A percentile compares a stretch with the other conserved stretches of the same genome.
Evolutionary conservation across 2,113 vertebrate species (phyloP).

Genomic region (Halcyon malimbica): DNA sequence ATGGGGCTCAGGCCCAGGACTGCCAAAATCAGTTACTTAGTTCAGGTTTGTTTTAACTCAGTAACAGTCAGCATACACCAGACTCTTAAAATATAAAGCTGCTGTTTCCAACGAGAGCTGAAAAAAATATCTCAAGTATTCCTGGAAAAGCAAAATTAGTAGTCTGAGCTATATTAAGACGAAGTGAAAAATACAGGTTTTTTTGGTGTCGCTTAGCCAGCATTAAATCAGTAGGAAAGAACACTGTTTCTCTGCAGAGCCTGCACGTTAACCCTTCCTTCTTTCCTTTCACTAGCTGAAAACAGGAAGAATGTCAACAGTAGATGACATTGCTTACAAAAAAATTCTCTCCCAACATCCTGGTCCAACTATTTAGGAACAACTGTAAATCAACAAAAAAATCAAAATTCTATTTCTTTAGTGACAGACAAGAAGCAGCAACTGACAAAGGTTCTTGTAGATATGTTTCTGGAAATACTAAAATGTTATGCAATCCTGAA

Average conservation of each 20-base stretch:
- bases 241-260: not conserved
- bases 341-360: not conserved
- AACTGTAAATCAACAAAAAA: not conserved
- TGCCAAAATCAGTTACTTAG: not conserved
- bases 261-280: not conserved
- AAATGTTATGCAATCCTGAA: not conserved
- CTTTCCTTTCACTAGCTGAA: not conserved
- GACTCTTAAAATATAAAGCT: conserved; percentile 15
- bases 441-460: not conserved
- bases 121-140: not conserved
- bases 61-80: not conserved
- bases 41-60: not conserved
- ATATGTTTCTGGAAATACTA: not conserved
- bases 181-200: conserved; percentile 15
- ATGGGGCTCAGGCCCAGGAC: not conserved
- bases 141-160: conserved; percentile 28
- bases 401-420: not conserved
- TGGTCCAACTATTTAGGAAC: not conserved
- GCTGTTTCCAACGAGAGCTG: not conserved
- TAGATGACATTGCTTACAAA: not conserved
- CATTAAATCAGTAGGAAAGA: not conserved
- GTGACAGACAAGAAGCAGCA: not conserved
- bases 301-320: not conserved
- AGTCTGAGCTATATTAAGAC: conserved; percentile 24
- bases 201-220: not conserved